These are phyloP conservation scores for Oncorhynchus clarkii DNA, from an alignment of 2,113 vertebrate genomes.

Conservation along the genomic window DNA sequence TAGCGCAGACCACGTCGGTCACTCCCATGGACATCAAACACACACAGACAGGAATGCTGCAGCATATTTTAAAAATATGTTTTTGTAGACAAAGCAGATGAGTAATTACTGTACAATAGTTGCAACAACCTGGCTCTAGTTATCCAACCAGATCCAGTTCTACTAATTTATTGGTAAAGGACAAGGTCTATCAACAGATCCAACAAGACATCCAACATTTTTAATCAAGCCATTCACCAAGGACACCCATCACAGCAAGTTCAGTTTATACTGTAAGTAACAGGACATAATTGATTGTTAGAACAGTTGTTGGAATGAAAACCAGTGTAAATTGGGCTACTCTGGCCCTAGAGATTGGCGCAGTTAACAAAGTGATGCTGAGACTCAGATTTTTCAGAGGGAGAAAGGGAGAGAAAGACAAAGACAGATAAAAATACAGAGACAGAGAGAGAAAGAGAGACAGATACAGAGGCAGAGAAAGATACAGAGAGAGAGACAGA, in stretches of 20 bases:
- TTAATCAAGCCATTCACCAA: not conserved
- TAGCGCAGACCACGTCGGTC: conserved; percentile 26
- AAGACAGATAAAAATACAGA: too few relatives aligned
- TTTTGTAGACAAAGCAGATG: conserved; percentile 7
- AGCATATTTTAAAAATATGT: conserved; percentile 25
- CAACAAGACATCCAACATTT: not conserved
- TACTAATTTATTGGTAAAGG: conserved; percentile 16
- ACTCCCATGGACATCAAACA: conserved; percentile 31
- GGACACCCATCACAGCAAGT: conserved; percentile 15
- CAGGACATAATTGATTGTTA: not conserved
- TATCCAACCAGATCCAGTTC: not conserved
- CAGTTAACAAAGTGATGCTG: too few relatives aligned
- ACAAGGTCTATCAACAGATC: not conserved
- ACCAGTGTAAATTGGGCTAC: not conserved
- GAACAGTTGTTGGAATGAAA: conserved; percentile 3
- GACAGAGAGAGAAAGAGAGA: too few relatives aligned
- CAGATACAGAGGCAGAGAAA: too few relatives aligned
- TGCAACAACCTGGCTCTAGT: conserved; percentile 30
- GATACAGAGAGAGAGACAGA: too few relatives aligned
- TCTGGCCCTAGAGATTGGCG: not conserved
- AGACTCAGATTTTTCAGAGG: too few relatives aligned
- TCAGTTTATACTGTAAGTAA: not conserved
- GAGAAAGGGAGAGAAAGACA: too few relatives aligned
- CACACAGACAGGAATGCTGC: conserved; percentile 16
- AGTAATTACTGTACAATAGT: conserved; percentile 12